Conservation (phyloP, 2,888 invertebrate genomes). For the Leptarthrus brevirostris region DNA sequence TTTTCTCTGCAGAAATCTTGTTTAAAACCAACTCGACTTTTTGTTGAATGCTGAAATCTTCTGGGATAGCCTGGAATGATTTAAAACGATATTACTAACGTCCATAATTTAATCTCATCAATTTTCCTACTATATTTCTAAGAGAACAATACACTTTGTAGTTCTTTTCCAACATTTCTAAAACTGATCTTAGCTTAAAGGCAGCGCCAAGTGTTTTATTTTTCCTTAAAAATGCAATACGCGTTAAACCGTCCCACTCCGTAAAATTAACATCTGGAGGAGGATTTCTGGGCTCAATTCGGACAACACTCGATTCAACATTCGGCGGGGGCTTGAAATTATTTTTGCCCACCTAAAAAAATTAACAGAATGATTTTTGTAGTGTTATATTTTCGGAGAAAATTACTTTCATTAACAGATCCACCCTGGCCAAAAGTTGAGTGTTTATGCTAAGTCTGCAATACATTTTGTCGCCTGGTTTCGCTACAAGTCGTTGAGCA, state of each 20-base stretch:
- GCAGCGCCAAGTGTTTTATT: constrained; percentile 94
- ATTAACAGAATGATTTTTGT: too few relatives aligned
- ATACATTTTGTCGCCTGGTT: constrained; percentile 96
- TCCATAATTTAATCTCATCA: constrained; percentile 54
- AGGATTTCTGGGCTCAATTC: constrained; percentile 97
- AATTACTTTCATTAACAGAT: constrained; percentile 92
- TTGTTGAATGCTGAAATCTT: constrained; percentile 84
- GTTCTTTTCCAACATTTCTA: constrained; percentile 89
- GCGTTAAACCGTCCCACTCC: constrained; percentile 98
- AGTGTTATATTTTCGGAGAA: too few relatives aligned
- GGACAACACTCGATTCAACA: constrained; percentile 97
- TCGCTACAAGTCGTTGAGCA: constrained; percentile 94
- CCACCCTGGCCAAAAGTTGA: constrained; percentile 93
- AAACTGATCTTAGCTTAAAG: constrained; percentile 87
- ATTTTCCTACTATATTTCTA: constrained; percentile 76
- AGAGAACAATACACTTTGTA: constrained; percentile 89
- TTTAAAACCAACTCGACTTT: constrained; percentile 81
- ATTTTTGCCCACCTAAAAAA: constrained; percentile 86
- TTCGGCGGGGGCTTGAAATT: constrained; percentile 99
- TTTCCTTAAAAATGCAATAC: constrained; percentile 94
- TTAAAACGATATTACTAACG: constrained; percentile 20
- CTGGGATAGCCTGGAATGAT: constrained; percentile 75
- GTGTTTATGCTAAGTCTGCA: constrained; percentile 97
- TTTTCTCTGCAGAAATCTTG: constrained; percentile 76
- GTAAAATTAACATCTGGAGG: constrained; percentile 95